Base-by-base conservation (phyloP, 2,113 vertebrate genomes). In the Nyctibius bracteatus region DNA sequence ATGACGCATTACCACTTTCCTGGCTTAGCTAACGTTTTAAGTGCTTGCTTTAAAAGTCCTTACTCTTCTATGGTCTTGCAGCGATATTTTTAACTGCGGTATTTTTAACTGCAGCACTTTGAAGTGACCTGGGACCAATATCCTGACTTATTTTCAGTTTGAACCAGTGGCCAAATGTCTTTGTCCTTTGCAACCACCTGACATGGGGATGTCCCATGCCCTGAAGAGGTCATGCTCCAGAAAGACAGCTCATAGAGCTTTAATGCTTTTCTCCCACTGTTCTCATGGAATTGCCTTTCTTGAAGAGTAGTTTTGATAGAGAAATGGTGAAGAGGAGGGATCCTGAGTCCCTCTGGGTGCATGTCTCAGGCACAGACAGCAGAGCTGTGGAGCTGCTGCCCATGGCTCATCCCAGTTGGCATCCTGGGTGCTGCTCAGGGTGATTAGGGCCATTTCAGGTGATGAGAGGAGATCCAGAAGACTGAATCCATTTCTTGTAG, bases 91-190 rank as follows among this genome's bases (percentile, higher is more conserved):
- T n/a, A n/a, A n/a, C n/a, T n/a, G n/a, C 71, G 47, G 5, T 81
- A 20, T 84, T 93, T 96, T 94, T 75, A 74, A 18, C 57, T 71
- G n/a, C 43, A 72, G 31, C 37, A 20, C 39, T 78, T 85, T 61
- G 37, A 81, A 59, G 52, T 86, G 73, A 47, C 43, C 61, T 77
- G 57, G 23, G 23, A 81, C 19, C 71, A 35, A 12, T 58, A 28
- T 55, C 35, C 44, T 57, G 35, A 28, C 39, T 41, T 51, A 39
- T 81, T 95, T 71, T 67, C 25, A 24, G 24, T 41, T 33, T 23
- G 72, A 78, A 18, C 9, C 7, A 43, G 19, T 63, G 49, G 28
- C 35, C 47, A 47, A 51, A 13, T 2, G 9, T 10, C 67, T 79
- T 72, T 88, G n/a, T 54, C 75, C 30, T 78, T 68, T 88, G 19